Base-by-base conservation (phyloP, 2,888 invertebrate species). In the Lithophane socia region DNA sequence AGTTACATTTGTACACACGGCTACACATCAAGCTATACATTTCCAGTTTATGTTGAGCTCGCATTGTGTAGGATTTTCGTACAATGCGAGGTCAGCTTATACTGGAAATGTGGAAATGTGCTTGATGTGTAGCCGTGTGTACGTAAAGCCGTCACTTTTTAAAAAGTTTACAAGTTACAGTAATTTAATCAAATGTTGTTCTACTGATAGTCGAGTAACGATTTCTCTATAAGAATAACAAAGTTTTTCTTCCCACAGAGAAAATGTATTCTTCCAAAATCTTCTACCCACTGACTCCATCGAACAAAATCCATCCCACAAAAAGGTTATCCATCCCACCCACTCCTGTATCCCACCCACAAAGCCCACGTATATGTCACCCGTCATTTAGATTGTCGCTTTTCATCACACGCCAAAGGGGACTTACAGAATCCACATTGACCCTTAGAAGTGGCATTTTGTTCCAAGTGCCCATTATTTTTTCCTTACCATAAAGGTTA, bases 341-440 rank as follows among this genome's bases (percentile, higher is more conserved):
- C 18, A 10, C 1, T 89, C 68, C 79, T 94, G 84, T 87, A 84
- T 88, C 86, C 56, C 76, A 58, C 16, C 67, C 66, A 68, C 84
- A 80, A 78, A 92, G 89, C 91, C 92, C 95, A 95, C 95, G 96
- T 95, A 92, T 90, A 89, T 95, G 96, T 96, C 96, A 95, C 96
- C 95, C 95, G 94, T 96, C 96, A 96, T 96, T 95, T 93, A 91
- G 92, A 93, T 92, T 94, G 95, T 94, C 96, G 95, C 96, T 95
- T 97, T 97, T 97, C 97, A 97, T 97, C 96, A 94, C 94, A 88
- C 91, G 84, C 87, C 87, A 76, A 90, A 92, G 92, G 92, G 91
- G 89, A 89, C 86, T 68, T 18, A 44, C 87, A 86, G 87, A 86
- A 89, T 90, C 90, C 89, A 87, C 88, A 91, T 93, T 94, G 94